Conservation (phyloP, 2,888 invertebrate genomes). For the Dilophus febrilis region DNA sequence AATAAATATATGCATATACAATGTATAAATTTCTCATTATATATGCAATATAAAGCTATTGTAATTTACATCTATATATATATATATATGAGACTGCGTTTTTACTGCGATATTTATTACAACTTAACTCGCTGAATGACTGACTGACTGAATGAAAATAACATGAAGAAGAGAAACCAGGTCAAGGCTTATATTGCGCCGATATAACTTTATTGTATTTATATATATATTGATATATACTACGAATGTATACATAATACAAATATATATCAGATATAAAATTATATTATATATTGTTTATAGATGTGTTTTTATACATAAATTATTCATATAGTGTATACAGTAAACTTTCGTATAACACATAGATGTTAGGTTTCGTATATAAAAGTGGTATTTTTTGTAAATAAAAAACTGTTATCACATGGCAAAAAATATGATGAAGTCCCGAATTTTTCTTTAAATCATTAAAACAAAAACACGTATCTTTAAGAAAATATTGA, state of each 20-base stretch:
- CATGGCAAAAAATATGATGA: too few species aligned
- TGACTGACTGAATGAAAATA: slow-evolving; percentile 19
- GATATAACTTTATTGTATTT: slow-evolving; percentile 7
- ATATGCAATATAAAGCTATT: too few species aligned
- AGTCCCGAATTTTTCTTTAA: too few species aligned
- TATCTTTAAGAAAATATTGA: too few species aligned
- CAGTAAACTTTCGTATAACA: slow-evolving; percentile 5
- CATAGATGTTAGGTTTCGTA: not conserved
- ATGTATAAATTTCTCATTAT: too few species aligned
- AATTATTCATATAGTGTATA: slow-evolving; percentile 3
- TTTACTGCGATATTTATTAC: too few species aligned
- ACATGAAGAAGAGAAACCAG: slow-evolving; percentile 31
- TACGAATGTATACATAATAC: slow-evolving; percentile 1
- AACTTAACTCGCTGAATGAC: slow-evolving; percentile 10
- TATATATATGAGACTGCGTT: too few species aligned
- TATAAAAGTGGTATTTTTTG: too few species aligned
- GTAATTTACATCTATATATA: too few species aligned
- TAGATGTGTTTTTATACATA: not conserved
- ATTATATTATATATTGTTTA: not conserved
- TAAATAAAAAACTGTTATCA: too few species aligned
- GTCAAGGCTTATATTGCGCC: slow-evolving; percentile 23
- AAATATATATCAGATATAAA: not conserved
- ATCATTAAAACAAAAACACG: too few species aligned
- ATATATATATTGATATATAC: slow-evolving; percentile 6
- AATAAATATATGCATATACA: too few species aligned